Base-by-base conservation (phyloP, 92 coral and sea anemone species). In the Porites cylindrica region DNA sequence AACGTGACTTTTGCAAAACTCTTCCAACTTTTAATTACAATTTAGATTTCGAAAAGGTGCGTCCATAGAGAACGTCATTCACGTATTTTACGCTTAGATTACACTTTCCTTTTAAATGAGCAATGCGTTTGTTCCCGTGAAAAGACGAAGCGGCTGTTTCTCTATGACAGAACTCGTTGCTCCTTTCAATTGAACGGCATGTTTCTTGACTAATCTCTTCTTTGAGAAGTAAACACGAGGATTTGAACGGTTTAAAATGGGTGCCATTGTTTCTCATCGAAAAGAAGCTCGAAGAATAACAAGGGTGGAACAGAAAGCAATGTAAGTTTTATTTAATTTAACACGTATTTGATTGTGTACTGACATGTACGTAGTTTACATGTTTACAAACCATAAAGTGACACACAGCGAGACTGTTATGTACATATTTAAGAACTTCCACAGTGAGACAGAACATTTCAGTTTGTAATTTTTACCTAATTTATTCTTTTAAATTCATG, bases 221-320 rank as follows among this genome's bases (percentile, higher is more conserved):
- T 16, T 68, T 53, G 32, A 70, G 23, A 82, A 59, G 70, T 14
- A 59, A 71, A 70, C 69, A 26, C 50, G 38, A 62, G 32, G 43
- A 16, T 70, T 23, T 17, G 21, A 26, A 56, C 59, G 38, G 29
- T 21, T 51, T 58, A 50, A 32, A 24, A 91, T 91, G 94, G 94
- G 94, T 66, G 94, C 94, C 11, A 88, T 91, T 19, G 91, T 91
- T 24, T 91, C 94, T 17, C 89, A 82, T 66, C 87, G 87, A 11
- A 83, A 83, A 75, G 66, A 52, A 64, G 72, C 51, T 24, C 74
- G 52, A 74, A 29, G 78, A 67, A 88, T 77, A 78, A 8, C 89
- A 24, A 76, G 89, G 54, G 90, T 83, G 20, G 88, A 91, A 19
- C 88, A 91, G 50, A 91, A 88, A 78, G 86, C 94, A 4, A 78